Evolutionary conservation across 2,888 invertebrate genomes (phyloP).

Genomic region (Caenorhabditis wallacei): DNA sequence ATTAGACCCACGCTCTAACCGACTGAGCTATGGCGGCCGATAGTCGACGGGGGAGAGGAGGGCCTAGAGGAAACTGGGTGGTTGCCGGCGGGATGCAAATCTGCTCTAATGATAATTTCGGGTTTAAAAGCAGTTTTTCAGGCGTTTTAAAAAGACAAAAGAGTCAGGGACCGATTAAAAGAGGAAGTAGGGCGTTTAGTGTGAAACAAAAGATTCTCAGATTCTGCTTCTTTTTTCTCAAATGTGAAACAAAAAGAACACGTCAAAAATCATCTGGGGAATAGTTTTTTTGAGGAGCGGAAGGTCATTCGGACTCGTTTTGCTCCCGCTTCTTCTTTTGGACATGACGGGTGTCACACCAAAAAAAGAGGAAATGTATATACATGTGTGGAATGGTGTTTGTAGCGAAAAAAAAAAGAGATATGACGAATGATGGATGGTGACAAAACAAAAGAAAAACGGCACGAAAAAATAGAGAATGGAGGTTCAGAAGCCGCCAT

Average conservation of each 20-base stretch:
- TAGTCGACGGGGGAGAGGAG: background rate
- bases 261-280: constrained; percentile 54
- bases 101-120: background rate
- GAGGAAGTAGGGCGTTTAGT: background rate
- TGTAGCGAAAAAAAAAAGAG: constrained; percentile 13
- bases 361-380: constrained; percentile 13
- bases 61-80: background rate
- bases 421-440: constrained; percentile 48
- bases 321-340: background rate
- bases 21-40: constrained; percentile 82
- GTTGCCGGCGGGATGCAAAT: background rate
- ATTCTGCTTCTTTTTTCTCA: background rate
- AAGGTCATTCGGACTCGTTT: constrained; percentile 41
- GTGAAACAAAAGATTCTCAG: background rate
- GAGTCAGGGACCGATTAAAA: no score
- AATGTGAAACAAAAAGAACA: constrained; percentile 3
- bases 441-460: constrained; percentile 43
- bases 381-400: constrained; percentile 5
- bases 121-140: no score
- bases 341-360: constrained; percentile 28
- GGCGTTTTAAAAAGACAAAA: no score
- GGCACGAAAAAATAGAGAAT: no score
- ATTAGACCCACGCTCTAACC: constrained; percentile 83
- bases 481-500: no score
- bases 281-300: background rate